Evolutionary conservation across 2,113 vertebrate species (phyloP).

Genomic region (Anhinga anhinga): DNA sequence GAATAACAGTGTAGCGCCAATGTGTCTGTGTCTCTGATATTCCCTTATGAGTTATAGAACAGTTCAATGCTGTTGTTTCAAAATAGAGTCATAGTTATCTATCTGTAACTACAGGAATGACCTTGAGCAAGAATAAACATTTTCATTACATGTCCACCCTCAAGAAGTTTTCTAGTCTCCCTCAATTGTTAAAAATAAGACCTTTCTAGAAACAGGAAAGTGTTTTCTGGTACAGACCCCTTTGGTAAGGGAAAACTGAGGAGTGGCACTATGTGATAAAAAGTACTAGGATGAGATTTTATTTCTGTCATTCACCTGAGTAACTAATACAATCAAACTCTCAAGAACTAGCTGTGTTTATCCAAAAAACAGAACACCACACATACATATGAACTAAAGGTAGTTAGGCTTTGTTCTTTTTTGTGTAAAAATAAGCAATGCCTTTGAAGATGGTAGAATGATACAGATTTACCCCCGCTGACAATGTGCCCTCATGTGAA

Average conservation of each 20-base stretch:
- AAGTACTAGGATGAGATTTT: neutral
- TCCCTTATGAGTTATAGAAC: neutral
- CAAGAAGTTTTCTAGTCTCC: neutral
- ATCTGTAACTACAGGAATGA: neutral
- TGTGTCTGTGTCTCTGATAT: neutral
- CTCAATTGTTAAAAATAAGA: neutral
- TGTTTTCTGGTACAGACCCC: neutral
- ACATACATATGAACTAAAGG: neutral
- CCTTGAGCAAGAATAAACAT: neutral
- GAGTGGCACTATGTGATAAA: neutral
- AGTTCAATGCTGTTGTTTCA: neutral
- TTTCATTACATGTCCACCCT: neutral
- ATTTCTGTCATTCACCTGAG: neutral
- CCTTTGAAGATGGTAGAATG: neutral
- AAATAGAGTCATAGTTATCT: neutral
- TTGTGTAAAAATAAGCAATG: neutral
- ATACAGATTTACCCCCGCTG: neutral
- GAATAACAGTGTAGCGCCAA: rapidly evolving
- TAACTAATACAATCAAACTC: neutral
- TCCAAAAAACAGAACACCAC: neutral
- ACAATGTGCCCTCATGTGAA: neutral
- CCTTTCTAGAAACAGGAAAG: neutral
- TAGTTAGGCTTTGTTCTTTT: neutral
- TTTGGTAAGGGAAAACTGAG: neutral
- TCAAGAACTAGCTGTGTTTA: neutral